These are phyloP conservation scores for Caenorhabditis sp. DNA, from an alignment of 2,888 invertebrate genomes.

Conservation along the genomic window DNA sequence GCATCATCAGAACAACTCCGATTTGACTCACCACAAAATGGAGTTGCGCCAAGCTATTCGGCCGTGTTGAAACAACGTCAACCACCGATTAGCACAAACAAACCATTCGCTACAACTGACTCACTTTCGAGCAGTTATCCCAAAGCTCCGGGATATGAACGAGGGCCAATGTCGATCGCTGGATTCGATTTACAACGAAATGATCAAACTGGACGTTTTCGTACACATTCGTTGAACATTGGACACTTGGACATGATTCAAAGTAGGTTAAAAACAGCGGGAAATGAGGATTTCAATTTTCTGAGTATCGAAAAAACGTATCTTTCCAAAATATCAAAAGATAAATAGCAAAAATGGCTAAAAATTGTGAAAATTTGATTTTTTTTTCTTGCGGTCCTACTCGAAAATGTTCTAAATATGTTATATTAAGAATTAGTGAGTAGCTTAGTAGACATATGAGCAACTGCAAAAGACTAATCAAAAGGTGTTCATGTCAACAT, in stretches of 20 bases:
- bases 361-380: too few relatives aligned
- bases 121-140: conserved; percentile 52
- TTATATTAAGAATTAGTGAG: too few relatives aligned
- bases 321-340: not conserved
- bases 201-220: conserved; percentile 22
- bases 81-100: conserved; percentile 20
- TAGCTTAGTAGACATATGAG: too few relatives aligned
- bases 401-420: too few relatives aligned
- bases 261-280: conserved; percentile 16
- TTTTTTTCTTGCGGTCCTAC: too few relatives aligned
- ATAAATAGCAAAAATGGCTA: too few relatives aligned
- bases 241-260: conserved; percentile 52
- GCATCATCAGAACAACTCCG: conserved; percentile 45
- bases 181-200: conserved; percentile 6
- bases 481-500: too few relatives aligned
- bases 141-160: conserved; percentile 62
- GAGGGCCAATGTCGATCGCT: conserved; percentile 54
- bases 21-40: conserved; percentile 49
- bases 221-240: conserved; percentile 58
- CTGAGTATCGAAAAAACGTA: too few relatives aligned
- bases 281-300: too few relatives aligned
- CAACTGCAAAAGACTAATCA: too few relatives aligned
- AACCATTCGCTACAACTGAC: conserved; percentile 37
- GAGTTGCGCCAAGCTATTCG: conserved; percentile 37
- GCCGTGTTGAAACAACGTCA: conserved; percentile 44